phyloP scores from a whole-genome alignment of 2,797 vertebrate genomes.

The Stomatorhinus walkeri region DNA sequence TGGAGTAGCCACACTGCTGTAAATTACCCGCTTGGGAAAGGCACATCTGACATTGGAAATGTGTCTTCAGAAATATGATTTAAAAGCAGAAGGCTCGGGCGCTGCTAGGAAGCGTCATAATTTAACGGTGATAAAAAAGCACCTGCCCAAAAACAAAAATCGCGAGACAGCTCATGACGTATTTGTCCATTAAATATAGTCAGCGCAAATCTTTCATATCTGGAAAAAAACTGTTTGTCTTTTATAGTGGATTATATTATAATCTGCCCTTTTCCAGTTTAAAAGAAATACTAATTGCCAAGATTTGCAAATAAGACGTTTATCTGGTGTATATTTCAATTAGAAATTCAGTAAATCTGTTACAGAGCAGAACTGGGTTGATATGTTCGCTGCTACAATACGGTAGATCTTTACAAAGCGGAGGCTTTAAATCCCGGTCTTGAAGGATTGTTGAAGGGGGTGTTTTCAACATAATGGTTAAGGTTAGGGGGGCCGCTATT shows the following conservation, averaged over 20 bases:
- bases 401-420: not conserved
- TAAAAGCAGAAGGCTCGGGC: not conserved
- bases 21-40: not conserved
- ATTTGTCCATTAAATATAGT: slow-evolving; percentile 5
- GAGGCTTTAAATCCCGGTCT: not conserved
- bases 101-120: not conserved
- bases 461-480: slow-evolving; percentile 28
- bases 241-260: not conserved
- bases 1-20: not conserved
- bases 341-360: not conserved
- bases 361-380: not conserved
- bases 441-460: not conserved
- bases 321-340: not conserved
- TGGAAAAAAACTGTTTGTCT: not conserved
- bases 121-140: not conserved
- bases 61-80: slow-evolving; percentile 9
- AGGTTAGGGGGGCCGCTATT: not conserved
- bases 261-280: not conserved
- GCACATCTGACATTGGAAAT: slow-evolving; percentile 4
- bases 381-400: not conserved
- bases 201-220: not conserved
- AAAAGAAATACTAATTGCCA: not conserved
- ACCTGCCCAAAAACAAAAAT: not conserved
- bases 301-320: not conserved
- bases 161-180: not conserved